Percentiles rank a stretch among this genome's conserved stretches.
These are phyloP conservation scores for Diloba caeruleocephala DNA, from an alignment of 2,888 invertebrate species.

Conservation along the genomic window DNA sequence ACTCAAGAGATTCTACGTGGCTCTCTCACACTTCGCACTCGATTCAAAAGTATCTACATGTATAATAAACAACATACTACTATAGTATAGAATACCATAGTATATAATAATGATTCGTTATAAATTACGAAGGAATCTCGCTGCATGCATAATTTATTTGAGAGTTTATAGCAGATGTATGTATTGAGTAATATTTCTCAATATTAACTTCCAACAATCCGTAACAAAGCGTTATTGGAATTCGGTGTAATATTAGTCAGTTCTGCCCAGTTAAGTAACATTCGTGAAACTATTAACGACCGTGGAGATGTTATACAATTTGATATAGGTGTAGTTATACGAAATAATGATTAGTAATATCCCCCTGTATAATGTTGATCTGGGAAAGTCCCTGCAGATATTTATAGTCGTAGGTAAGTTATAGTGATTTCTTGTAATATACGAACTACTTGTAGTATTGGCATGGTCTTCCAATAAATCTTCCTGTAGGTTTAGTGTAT, in stretches of 20 bases:
- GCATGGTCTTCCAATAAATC: no score
- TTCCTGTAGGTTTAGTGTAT: no score
- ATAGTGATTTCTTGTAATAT: no score
- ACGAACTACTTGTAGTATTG: no score
- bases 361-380: no score
- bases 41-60: neutral
- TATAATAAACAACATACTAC: no score
- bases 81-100: no score
- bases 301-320: constrained; percentile 10
- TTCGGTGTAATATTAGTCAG: constrained; percentile 28
- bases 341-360: neutral
- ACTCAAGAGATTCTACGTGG: constrained; percentile 15
- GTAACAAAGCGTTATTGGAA: constrained; percentile 29
- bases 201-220: constrained; percentile 29
- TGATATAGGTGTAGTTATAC: constrained; percentile 3
- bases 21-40: neutral
- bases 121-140: constrained; percentile 1
- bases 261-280: constrained; percentile 18
- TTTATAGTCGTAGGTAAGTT: no score
- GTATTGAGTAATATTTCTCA: constrained; percentile 32
- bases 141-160: constrained; percentile 9
- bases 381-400: no score
- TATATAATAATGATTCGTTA: no score
- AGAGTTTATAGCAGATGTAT: constrained; percentile 17
- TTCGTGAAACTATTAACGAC: constrained; percentile 23